Evolutionary conservation across 2,797 vertebrate genomes (phyloP).

Genomic region (Erethizon dorsatum): DNA sequence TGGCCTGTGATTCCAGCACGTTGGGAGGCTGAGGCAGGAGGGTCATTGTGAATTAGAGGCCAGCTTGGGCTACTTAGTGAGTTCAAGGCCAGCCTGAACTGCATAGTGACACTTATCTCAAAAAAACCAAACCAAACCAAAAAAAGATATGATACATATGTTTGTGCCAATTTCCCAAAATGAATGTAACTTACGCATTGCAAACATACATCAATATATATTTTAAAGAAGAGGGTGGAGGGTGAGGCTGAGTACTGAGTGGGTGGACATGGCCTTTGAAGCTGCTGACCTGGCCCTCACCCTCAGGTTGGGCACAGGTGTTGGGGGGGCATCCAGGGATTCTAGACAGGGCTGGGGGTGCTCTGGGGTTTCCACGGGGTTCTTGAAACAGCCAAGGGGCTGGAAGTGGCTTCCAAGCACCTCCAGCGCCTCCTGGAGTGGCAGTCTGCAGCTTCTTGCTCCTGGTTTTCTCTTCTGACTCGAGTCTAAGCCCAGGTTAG

Average conservation of each 20-base stretch:
- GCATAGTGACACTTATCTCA: not conserved
- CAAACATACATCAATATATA: not conserved
- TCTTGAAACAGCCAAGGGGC: not conserved
- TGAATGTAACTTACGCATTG: not conserved
- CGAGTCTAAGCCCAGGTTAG: not conserved
- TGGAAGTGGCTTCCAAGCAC: not conserved
- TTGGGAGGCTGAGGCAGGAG: not conserved
- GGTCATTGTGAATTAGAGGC: not conserved
- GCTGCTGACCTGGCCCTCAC: rapidly evolving
- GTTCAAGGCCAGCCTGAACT: not conserved
- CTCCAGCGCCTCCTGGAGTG: not conserved
- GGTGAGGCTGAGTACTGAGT: too few species aligned
- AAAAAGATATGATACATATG: not conserved
- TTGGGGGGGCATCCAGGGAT: not conserved
- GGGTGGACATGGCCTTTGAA: not conserved
- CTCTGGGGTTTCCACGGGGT: not conserved
- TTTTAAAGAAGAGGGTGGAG: not conserved
- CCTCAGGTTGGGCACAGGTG: too few species aligned
- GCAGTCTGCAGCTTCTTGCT: not conserved
- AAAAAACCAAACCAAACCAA: not conserved
- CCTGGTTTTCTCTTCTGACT: not conserved
- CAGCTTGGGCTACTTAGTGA: too few species aligned
- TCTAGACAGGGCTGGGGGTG: not conserved
- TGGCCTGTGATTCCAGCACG: not conserved
- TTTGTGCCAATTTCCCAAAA: not conserved